phyloP scores from a whole-genome alignment of 92 coral and sea anemone species.

The Actinostola sp. region DNA sequence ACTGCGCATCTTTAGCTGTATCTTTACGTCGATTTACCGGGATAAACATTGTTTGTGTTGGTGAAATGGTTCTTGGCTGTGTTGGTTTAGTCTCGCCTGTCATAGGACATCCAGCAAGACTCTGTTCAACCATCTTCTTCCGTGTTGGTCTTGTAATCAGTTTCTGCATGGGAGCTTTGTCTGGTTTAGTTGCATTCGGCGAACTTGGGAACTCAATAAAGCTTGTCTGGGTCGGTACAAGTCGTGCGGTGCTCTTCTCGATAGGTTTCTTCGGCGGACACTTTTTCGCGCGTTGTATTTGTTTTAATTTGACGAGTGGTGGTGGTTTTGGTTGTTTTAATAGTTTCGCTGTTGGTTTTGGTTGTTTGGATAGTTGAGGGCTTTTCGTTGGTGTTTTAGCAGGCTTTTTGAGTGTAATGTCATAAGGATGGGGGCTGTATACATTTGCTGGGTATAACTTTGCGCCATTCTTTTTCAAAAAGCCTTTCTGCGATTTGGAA shows the following conservation, averaged over 20 bases:
- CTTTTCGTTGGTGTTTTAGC: slow-evolving; percentile 2
- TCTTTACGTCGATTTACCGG: not conserved
- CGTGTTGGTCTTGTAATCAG: not conserved
- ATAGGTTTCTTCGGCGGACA: slow-evolving; percentile 18
- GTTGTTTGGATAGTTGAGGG: not conserved
- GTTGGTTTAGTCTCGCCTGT: not conserved
- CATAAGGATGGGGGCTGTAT: slow-evolving; percentile 20
- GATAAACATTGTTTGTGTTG: slow-evolving; percentile 4
- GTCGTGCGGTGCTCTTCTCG: not conserved
- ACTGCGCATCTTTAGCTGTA: not conserved
- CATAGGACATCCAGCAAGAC: slow-evolving; percentile 2
- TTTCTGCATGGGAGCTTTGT: slow-evolving; percentile 26
- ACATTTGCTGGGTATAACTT: slow-evolving; percentile 8
- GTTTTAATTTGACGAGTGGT: not conserved
- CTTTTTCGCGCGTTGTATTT: not conserved
- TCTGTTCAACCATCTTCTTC: not conserved
- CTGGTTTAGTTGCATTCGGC: not conserved
- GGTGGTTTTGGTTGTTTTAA: not conserved
- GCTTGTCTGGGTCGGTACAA: slow-evolving; percentile 52
- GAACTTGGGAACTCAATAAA: slow-evolving; percentile 9
- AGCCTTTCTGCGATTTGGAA: not conserved
- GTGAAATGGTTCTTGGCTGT: not conserved
- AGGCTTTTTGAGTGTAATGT: slow-evolving; percentile 9
- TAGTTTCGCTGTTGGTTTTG: not conserved
- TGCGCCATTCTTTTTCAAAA: slow-evolving; percentile 30